These are phyloP conservation scores for Sycobia sp. DNA, from an alignment of 1,140 invertebrate species.

Conservation along the genomic window DNA sequence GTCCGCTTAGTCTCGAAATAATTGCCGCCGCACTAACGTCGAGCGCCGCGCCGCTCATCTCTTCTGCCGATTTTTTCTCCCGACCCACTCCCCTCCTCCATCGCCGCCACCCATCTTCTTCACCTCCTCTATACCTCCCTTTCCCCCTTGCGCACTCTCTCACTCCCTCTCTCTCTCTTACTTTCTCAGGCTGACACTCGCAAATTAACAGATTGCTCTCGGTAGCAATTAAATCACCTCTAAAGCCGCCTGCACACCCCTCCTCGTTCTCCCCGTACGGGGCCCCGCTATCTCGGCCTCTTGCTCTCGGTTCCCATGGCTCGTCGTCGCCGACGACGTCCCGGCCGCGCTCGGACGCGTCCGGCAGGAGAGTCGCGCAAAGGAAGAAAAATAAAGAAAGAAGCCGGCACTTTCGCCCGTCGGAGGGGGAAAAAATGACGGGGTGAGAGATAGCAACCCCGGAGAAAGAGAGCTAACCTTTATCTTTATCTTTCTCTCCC, in stretches of 20 bases:
- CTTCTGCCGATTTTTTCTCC: slow-evolving; percentile 34
- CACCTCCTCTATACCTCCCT: slow-evolving; percentile 35
- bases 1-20: slow-evolving; percentile 28
- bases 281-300: not conserved
- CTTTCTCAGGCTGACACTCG: slow-evolving; percentile 52
- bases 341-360: too few species aligned
- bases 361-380: not conserved
- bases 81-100: not conserved
- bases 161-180: not conserved
- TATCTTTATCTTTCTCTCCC: slow-evolving; percentile 9
- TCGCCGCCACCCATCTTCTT: not conserved
- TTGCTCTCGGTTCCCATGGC: slow-evolving; percentile 1
- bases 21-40: slow-evolving; percentile 23
- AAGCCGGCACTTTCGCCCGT: too few species aligned
- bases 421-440: slow-evolving; percentile 12
- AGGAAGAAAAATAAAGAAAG: slow-evolving; percentile 23
- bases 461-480: not conserved
- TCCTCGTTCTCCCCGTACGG: not conserved
- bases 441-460: slow-evolving; percentile 34
- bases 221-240: slow-evolving; percentile 54
- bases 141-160: not conserved
- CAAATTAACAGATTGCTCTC: slow-evolving; percentile 54
- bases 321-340: too few species aligned
- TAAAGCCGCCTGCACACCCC: slow-evolving; percentile 8
- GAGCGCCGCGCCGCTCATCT: slow-evolving; percentile 23